Evolutionary conservation across 2,113 vertebrate genomes (phyloP), one percentile per base, ranked within the genome.

Genomic region (Chitala chitala): DNA sequence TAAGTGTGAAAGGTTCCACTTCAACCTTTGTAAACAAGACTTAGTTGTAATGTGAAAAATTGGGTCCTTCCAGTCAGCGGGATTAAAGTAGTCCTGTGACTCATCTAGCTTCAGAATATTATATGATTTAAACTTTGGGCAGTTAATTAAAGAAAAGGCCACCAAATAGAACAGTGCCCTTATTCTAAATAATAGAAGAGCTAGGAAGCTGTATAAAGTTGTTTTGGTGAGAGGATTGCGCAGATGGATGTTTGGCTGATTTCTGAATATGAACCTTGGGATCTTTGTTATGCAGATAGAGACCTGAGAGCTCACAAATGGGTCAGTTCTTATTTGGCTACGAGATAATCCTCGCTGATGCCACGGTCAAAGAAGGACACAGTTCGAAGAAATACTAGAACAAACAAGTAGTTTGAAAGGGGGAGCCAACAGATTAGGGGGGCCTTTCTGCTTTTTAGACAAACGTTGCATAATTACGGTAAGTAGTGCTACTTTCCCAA

Each of bases 271-370:
- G 17, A 44, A 24, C 10, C 36, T n/a, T 2, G 54, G 33, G 20
- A 3, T 13, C 38, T 40, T 4, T 13, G 15, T 17, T 6, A 2
- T 55, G 53, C 24, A 61, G 58, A 29, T 7, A 9, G 58, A 51
- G 24, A 17, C 15, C 44, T 13, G 10, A 3, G 9, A 50, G 66
- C 12, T 33, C 22, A 26, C 26, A 7, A 22, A 40, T 29, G 24
- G 13, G 42, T 50, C 10, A 17, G 65, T 17, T 29, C 36, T 71
- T 55, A 12, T 31, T 4, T n/a, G 50, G 6, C 20, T 7, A 10
- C 33, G 13, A 29, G 33, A 59, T 31, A 26, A 59, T 31, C 56
- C 56, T 12, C 20, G 5, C 77, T 85, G 79, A n/a, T n/a, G n/a
- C n/a, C n/a, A n/a, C n/a, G n/a, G n/a, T n/a, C n/a, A n/a, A n/a